Base-by-base conservation (phyloP, 2,113 vertebrate genomes). In the Cryptotis parvus region DNA sequence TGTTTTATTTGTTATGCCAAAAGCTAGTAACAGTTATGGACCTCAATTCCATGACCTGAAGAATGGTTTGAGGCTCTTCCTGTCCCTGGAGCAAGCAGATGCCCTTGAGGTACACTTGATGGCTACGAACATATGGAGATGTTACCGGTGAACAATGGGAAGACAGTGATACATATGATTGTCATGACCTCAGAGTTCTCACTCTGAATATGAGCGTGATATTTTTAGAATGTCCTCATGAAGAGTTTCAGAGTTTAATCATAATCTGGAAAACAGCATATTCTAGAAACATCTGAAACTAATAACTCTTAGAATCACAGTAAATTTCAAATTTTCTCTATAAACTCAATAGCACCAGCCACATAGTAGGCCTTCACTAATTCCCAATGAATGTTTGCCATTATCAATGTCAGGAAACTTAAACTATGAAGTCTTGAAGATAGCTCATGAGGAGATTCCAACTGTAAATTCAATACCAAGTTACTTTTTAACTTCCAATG, bases 381-480 rank as follows among this genome's bases (percentile, higher is more conserved):
- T 26, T 82, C 39, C 41, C n/a, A 85, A 72, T 69, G 41, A 79
- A 43, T 37, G 22, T n/a, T n/a, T n/a, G n/a, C 26, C 70, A 75
- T 15, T 68, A 66, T 65, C 26, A 73, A 20, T 37, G 35, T 92
- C 27, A 91, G 20, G 20, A 78, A 84, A 82, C 68, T 8, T 55
- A 73, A 88, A 5, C 16, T 87, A 84, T 85, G 37, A 55, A 69
- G n/a, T 29, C n/a, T 43, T 79, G 24, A 89, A 83, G 33, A 78
- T 1, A 93, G 33, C 29, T 35, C 18, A 35, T 65, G 49, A 27
- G 27, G 68, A 75, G 29, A 82, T n/a, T 52, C 49, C 73, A 78
- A 82, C 49, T 83, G 27, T 84, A 89, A 77, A 92, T 55, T 4
- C 70, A 74, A 89, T 93, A 89, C 92, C 31, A 70, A 94, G 43